Evolutionary conservation across 2,888 invertebrate genomes (phyloP), one percentile per base, ranked within the genome.

Genomic region (Falcaria lacertinaria): DNA sequence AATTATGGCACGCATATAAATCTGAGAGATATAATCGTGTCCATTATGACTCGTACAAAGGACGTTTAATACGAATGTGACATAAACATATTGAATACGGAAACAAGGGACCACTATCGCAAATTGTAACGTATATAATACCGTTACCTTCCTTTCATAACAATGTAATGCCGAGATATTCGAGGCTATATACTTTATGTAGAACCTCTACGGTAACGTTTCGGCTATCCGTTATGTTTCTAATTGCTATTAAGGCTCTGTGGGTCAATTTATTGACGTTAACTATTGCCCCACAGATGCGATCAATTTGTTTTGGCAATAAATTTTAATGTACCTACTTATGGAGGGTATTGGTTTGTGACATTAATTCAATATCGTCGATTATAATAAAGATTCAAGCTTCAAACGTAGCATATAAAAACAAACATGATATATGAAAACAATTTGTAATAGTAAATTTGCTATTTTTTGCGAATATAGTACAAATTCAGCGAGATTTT

Each of bases 81-180:
- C 34, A 42, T 44, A 48, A 53, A 58, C 52, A 55, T 53, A 57
- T 61, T 63, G 51, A 52, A 52, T 37, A 37, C 46, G 59, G 63
- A 55, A 60, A 57, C 56, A 50, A 45, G 48, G 44, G 46, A 45
- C 51, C 43, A 53, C 54, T 48, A 54, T 64, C 60, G 54, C 35
- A 54, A 57, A 66, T 58, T 58, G 53, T 46, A 45, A 53, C 56
- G 50, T 56, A 65, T 62, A 63, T 60, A 63, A 62, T 62, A 56
- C 50, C 52, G 38, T 22, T 37, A 37, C 50, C 46, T 54, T 54
- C 50, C 50, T 57, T 54, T 54, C 58, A 51, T 64, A 64, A 62
- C 55, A 61, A 57, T 60, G 55, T 61, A 60, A 60, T 51, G 28
- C 11, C 28, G 28, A 28, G 28, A 28, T 45, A 39, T 42, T 43